Evolutionary conservation across 2,888 invertebrate species (phyloP).

Genomic region (Drosophila tripunctata): DNA sequence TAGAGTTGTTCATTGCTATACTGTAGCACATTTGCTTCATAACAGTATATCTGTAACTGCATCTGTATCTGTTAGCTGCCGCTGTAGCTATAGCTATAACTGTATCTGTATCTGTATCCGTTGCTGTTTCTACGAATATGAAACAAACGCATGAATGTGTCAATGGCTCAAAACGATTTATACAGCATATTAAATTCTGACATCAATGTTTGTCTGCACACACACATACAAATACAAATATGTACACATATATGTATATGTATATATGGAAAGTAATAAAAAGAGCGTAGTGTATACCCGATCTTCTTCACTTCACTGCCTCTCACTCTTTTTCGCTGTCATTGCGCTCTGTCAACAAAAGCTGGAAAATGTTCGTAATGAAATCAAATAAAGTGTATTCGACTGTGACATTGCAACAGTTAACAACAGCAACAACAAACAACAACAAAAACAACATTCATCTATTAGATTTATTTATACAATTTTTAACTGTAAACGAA

Average conservation of each 20-base stretch:
- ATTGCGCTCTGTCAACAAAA: constrained; percentile 52
- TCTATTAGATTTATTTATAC: constrained; percentile 67
- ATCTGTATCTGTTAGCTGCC: constrained; percentile 1
- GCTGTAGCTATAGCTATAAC: neutral
- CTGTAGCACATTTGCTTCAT: constrained; percentile 8
- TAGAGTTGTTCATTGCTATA: neutral
- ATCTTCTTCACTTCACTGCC: no score
- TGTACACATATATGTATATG: neutral
- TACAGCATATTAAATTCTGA: constrained; percentile 80
- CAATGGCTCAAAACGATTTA: constrained; percentile 80
- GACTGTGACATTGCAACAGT: constrained; percentile 58
- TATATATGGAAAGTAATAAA: constrained; percentile 45
- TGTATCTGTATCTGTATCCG: constrained; percentile 20
- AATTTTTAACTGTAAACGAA: constrained; percentile 60
- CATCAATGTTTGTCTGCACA: constrained; percentile 73
- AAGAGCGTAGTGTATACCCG: constrained; percentile 11
- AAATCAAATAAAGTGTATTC: constrained; percentile 66
- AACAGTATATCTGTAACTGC: constrained; percentile 1
- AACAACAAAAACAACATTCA: constrained; percentile 7
- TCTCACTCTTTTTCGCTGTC: constrained; percentile 8
- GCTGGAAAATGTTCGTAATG: constrained; percentile 57
- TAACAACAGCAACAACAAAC: constrained; percentile 9
- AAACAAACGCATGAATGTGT: constrained; percentile 77
- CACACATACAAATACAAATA: constrained; percentile 11
- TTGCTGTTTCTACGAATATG: constrained; percentile 46